phyloP scores from a whole-genome alignment of 2,797 vertebrate genomes.

The Anguilla obscura region DNA sequence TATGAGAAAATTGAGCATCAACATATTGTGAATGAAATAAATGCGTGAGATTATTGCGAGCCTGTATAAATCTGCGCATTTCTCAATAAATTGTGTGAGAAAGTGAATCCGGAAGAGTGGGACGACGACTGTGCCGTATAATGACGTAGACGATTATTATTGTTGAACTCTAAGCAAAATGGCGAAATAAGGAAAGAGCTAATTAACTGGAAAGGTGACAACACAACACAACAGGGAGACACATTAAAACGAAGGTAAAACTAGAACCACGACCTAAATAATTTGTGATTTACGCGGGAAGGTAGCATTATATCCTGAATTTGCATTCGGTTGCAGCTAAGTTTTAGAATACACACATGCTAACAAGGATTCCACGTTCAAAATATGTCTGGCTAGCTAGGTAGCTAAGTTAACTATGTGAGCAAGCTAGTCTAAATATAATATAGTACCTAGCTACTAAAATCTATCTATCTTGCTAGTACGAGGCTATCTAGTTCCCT shows the following conservation, averaged over 20 bases:
- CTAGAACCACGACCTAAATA: neutral
- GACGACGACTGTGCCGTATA: neutral
- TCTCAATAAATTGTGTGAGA: neutral
- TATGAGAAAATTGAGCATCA: neutral
- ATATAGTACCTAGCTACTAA: neutral
- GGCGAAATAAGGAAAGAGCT: slow-evolving; percentile 22
- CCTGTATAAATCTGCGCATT: neutral
- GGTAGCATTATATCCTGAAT: neutral
- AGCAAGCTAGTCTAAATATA: neutral
- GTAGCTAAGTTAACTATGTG: neutral
- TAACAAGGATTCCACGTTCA: neutral
- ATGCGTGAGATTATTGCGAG: neutral
- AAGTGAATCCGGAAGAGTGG: neutral
- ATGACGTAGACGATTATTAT: neutral
- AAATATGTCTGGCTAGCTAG: neutral
- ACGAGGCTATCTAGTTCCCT: neutral
- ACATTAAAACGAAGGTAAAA: slow-evolving; percentile 4
- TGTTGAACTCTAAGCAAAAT: slow-evolving; percentile 18
- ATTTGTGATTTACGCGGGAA: neutral
- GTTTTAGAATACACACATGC: neutral
- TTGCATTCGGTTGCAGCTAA: neutral
- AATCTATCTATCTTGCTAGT: neutral
- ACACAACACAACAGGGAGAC: neutral
- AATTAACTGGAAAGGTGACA: neutral
- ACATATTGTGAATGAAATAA: neutral